Base-by-base conservation (phyloP, 2,113 vertebrate species). In the Dolichallabes microphthalmus region DNA sequence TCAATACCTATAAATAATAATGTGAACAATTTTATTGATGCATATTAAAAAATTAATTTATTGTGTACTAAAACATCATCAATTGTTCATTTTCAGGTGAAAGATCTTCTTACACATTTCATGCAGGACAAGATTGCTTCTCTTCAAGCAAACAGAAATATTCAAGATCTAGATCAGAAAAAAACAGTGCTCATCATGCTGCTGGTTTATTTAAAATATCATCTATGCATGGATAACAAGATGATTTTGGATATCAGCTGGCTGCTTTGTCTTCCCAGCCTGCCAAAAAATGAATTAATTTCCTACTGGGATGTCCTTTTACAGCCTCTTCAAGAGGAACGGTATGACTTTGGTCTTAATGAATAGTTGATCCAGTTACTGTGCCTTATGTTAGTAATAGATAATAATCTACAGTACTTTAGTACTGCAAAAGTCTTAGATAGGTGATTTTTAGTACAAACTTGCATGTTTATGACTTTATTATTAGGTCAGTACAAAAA, bases 201-300 rank as follows among this genome's bases (percentile, higher is more conserved):
- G 22, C 2, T 32, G 58, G 86, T 93, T 2, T 89, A 73, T 13
- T 85, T 0, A 2, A 15, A 39, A 10, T 64, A 90, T 61, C 0
- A 0, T 0, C 9, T 95, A 39, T 68, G 0, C 17, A 15, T 93
- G 13, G 4, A 88, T 0, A 0, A 3, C 13, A 30, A 30, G 20
- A 4, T 14, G 6, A 39, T 10, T 15, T 0, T 0, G 52, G 91
- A 93, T 4, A 53, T 88, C 4, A 0, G 53, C 77, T 76, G 0
- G 1, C 87, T 95, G 32, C 88, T 95, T 1, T 86, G 90, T 27
- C 55, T 94, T 5, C 94, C 92, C 9, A 87, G 91, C 13, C 57
- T 83, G 60, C n/a, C 83, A 32, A 91, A 87, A 82, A 90, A 92
- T 0, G 60, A 0, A 0, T 93, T 94, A 1, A 55, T 87, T 0